These are phyloP conservation scores for Pseudanteris insignis DNA, from an alignment of 2,888 invertebrate genomes.

Conservation along the genomic window DNA sequence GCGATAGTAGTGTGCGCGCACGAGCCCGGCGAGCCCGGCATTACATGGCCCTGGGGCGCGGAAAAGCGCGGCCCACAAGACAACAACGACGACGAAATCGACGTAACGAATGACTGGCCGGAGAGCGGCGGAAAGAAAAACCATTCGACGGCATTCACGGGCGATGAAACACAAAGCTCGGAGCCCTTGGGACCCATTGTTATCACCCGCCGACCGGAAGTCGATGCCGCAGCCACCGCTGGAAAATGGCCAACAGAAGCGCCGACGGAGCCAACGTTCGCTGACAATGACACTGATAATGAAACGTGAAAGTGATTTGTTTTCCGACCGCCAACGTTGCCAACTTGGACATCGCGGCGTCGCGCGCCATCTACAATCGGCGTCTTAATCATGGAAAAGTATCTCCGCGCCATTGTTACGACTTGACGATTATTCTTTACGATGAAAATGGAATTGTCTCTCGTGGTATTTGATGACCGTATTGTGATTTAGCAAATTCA, in stretches of 20 bases:
- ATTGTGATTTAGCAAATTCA: too few relatives aligned
- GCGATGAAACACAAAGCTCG: slow-evolving; percentile 49
- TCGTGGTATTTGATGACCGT: too few relatives aligned
- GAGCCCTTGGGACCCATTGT: slow-evolving; percentile 59
- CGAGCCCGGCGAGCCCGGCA: slow-evolving; percentile 44
- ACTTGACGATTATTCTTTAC: too few relatives aligned
- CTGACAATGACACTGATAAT: slow-evolving; percentile 60
- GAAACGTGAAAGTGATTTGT: slow-evolving; percentile 54
- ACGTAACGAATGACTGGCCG: slow-evolving; percentile 37
- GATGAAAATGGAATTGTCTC: too few relatives aligned
- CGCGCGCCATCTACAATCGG: slow-evolving; percentile 6
- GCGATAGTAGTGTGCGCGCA: slow-evolving; percentile 60
- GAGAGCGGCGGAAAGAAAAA: slow-evolving; percentile 40
- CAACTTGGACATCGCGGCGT: slow-evolving; percentile 24
- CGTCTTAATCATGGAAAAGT: slow-evolving; percentile 6
- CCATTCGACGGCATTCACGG: slow-evolving; percentile 21
- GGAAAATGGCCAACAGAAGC: slow-evolving; percentile 63
- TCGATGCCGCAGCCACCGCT: slow-evolving; percentile 58
- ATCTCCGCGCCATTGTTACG: not conserved
- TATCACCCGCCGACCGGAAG: slow-evolving; percentile 56
- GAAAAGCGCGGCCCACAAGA: too few relatives aligned
- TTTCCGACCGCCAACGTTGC: slow-evolving; percentile 30
- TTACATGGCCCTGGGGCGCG: too few relatives aligned
- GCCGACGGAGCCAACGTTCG: slow-evolving; percentile 54
- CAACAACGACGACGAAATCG: slow-evolving; percentile 29